Base-by-base conservation (phyloP, 2,888 invertebrate species). In the Cheilosia pagana region DNA sequence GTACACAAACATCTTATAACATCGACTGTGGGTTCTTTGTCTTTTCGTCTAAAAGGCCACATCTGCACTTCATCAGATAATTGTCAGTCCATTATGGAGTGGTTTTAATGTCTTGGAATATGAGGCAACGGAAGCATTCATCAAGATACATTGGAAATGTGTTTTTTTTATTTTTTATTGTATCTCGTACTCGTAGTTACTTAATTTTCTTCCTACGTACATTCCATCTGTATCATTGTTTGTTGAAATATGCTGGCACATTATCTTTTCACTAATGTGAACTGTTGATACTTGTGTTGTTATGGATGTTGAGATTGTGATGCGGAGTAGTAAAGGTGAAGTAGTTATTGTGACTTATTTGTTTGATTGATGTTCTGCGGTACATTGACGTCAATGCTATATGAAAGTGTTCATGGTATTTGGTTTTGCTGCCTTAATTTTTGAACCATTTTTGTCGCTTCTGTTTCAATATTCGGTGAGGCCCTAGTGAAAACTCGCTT, bases 21-120 rank as follows among this genome's bases (percentile, higher is more conserved):
- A 10, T 23, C 16, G 45, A 31, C 55, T 35, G n/a, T 23, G 28
- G 39, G 53, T 21, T 25, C 39, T 67, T 45, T 70, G 57, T 59
- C 16, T 59, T 39, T 57, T 43, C 39, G 19, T n/a, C 21, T 57
- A 55, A 55, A 48, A 55, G 63, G 35, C 16, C 31, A 41, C 21
- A 53, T 63, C 59, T 60, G 60, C 41, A 67, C 53, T 74, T 62
- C 72, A 83, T 78, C 77, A 74, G 82, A 78, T 83, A 71, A 67
- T 83, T 83, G 62, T 83, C 60, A 48, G 72, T 50, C 41, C 67
- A 72, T 78, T 72, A 74, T 50, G 50, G 48, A 50, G 65, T 62
- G 57, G 63, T 75, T 50, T 23, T 57, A 71, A 65, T 59, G 65
- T 41, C 23, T 65, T 62, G 8, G 55, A 71, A 62, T 59, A 52